Base-by-base conservation (phyloP, 2,888 invertebrate species). In the Volucella inflata region DNA sequence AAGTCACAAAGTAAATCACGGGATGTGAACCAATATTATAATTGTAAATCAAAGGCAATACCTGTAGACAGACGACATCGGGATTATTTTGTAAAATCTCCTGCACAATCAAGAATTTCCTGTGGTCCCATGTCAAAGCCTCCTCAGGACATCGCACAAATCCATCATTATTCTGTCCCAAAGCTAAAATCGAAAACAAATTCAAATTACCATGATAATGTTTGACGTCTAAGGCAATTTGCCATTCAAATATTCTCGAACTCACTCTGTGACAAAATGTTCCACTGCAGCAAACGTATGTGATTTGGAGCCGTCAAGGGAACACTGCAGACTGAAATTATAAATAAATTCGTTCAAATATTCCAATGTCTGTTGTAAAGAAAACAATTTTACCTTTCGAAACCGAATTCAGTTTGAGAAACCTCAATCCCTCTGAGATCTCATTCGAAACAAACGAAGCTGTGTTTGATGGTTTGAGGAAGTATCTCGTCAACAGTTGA, bases 21-120 rank as follows among this genome's bases (percentile, higher is more conserved):
- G n/a, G n/a, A n/a, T n/a, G n/a, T n/a, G n/a, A n/a, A n/a, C n/a
- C n/a, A n/a, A n/a, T n/a, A n/a, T n/a, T n/a, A n/a, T n/a, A 36
- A 57, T 10, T 12, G 6, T 10, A 10, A 12, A 48, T 14, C 4
- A n/a, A n/a, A n/a, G n/a, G n/a, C n/a, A 11, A 21, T 92, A 95
- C 95, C 93, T 96, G 95, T 87, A 96, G 92, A 90, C 96, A 96
- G 72, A 96, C 93, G 68, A 96, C 93, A 90, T 96, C 95, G 4
- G 96, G 95, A 88, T 93, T 93, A 88, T 95, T 94, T 82, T 94
- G 93, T 17, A 95, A 90, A 62, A 96, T 94, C 92, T 96, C 96
- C 91, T 96, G 95, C 4, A 95, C 91, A 74, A 96, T 94, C 67
- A 94, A 93, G 89, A 94, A 94, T 89, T 95, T 93, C 87, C 96